Base-by-base conservation (phyloP, 2,888 invertebrate genomes). In the Oegoconia quadripuncta region DNA sequence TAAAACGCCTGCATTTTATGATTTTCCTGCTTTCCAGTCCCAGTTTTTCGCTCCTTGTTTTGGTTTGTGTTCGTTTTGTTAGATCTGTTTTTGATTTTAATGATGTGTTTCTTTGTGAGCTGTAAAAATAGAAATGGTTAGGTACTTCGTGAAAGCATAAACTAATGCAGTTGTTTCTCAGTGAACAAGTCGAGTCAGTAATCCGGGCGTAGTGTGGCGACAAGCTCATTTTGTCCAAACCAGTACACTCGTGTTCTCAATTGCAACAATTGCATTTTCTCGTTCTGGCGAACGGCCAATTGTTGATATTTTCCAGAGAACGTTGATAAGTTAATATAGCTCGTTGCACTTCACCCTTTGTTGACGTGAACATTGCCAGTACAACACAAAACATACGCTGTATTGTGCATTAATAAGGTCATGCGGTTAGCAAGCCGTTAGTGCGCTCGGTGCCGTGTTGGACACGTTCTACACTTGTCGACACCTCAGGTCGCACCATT, bases 261-360 rank as follows among this genome's bases (percentile, higher is more conserved):
- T 62, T 59, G 57, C 55, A 66, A 62, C 61, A 62, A 71, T 69
- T 62, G 59, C 61, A 61, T 65, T 61, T 63, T 56, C 55, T 57
- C 52, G 44, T 39, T 40, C 57, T 73, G 74, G 74, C 70, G 43
- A 46, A 42, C 45, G 37, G 68, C 74, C 74, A 74, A 62, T 51
- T 46, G 59, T 55, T 61, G 58, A 64, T 56, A 59, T 59, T 64
- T 68, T 62, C 59, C 48, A 52, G 55, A 53, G 55, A 47, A 51
- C 58, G 54, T 54, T 61, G 55, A 57, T 59, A 59, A 57, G 50
- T 50, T 53, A 50, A 60, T 46, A 52, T 56, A 52, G 44, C 49
- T 42, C 32, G 40, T 45, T 31, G 41, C 49, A 51, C 42, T 50
- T 45, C 42, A 44, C 49, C 49, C 42, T 50, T 42, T 47, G 27